Percentiles rank a stretch among this genome's conserved stretches.
phyloP scores from a whole-genome alignment of 2,113 vertebrate species.

The Eublepharis macularius region DNA sequence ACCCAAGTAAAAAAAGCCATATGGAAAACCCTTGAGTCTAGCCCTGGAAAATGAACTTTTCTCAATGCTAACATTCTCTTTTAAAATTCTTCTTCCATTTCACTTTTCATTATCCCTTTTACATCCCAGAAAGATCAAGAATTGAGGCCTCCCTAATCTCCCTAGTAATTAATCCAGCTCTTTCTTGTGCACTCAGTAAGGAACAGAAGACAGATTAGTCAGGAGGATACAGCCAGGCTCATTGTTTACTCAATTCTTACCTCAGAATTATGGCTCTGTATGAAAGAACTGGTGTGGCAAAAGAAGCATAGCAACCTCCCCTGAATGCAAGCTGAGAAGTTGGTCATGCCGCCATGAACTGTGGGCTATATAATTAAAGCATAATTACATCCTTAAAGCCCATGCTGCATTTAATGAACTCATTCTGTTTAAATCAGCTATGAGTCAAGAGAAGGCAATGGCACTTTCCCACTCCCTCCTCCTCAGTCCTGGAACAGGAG shows the following conservation, averaged over 20 bases:
- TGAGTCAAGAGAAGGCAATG: slow-evolving; percentile 31
- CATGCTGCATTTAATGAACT: not conserved
- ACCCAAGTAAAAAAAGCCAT: too few relatives aligned
- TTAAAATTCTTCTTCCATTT: not conserved
- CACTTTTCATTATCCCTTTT: slow-evolving; percentile 1
- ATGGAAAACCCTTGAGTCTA: too few relatives aligned
- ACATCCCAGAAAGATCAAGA: not conserved
- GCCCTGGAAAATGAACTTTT: not conserved
- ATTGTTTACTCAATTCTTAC: not conserved
- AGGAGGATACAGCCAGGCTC: not conserved
- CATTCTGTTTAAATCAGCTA: slow-evolving; percentile 12
- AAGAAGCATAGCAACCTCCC: not conserved
- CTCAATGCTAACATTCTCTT: not conserved
- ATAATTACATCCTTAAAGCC: slow-evolving; percentile 23
- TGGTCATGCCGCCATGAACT: not conserved
- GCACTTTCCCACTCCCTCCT: slow-evolving; percentile 9
- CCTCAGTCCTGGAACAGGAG: not conserved
- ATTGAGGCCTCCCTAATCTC: not conserved
- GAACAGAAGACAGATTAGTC: not conserved
- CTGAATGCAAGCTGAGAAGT: not conserved
- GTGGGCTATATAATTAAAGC: slow-evolving; percentile 27
- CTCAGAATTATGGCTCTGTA: not conserved
- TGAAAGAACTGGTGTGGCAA: not conserved
- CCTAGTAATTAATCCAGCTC: not conserved
- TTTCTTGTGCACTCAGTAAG: not conserved